These are phyloP conservation scores for Osmerus eperlanus DNA, from an alignment of 2,113 vertebrate genomes.

Conservation along the genomic window DNA sequence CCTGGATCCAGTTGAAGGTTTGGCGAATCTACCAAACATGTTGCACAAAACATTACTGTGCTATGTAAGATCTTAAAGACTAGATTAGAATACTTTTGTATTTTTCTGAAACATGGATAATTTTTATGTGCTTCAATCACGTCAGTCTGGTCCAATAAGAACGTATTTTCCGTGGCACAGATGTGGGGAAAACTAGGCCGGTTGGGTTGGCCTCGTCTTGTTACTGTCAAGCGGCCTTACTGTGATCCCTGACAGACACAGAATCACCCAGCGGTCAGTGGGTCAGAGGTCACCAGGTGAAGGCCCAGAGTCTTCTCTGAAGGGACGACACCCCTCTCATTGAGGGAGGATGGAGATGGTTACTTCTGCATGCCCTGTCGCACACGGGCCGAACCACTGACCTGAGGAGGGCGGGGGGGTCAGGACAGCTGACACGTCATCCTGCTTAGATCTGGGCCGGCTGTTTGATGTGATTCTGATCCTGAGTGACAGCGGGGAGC, in stretches of 20 bases:
- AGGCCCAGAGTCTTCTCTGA: conserved; percentile 30
- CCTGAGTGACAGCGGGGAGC: conserved; percentile 37
- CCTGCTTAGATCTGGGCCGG: conserved; percentile 21
- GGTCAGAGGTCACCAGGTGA: conserved; percentile 40
- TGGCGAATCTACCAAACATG: no score
- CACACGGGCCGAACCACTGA: conserved; percentile 34
- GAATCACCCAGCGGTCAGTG: conserved; percentile 32
- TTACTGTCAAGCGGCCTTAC: no score
- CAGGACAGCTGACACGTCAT: not conserved
- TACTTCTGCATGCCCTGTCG: conserved; percentile 37
- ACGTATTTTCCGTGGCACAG: no score
- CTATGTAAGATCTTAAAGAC: no score
- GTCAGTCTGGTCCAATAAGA: no score
- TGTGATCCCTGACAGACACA: conserved; percentile 16
- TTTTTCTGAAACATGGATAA: no score
- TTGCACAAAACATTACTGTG: no score
- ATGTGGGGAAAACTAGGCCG: no score
- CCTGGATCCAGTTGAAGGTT: no score
- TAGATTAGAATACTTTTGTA: no score
- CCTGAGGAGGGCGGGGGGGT: conserved; percentile 1
- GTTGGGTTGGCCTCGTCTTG: no score
- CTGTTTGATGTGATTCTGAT: conserved; percentile 45
- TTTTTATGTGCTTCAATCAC: no score
- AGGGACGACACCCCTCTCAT: not conserved
- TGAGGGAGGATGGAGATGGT: not conserved